These are phyloP conservation scores for Diadegma fenestrale DNA, from an alignment of 2,888 invertebrate genomes.

Conservation along the genomic window DNA sequence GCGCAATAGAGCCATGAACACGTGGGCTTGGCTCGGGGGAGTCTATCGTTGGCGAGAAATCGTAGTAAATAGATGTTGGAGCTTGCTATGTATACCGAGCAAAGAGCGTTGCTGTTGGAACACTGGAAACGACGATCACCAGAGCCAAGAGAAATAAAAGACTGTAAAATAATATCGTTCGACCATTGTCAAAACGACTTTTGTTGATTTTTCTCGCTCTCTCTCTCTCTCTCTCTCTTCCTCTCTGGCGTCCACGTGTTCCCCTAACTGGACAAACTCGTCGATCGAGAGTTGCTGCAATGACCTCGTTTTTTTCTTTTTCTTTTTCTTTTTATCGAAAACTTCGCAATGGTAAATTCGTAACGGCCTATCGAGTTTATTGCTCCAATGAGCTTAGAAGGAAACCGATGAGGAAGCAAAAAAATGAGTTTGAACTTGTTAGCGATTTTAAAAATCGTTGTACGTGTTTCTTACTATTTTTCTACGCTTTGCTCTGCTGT, in stretches of 20 bases:
- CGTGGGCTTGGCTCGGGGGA: slow-evolving; percentile 60
- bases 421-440: background rate
- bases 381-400: background rate
- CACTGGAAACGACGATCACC: slow-evolving; percentile 66
- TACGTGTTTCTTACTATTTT: background rate
- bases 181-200: slow-evolving; percentile 30
- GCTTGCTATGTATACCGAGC: background rate
- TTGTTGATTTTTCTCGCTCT: slow-evolving; percentile 10
- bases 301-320: slow-evolving; percentile 27
- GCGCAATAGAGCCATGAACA: slow-evolving; percentile 64
- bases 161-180: slow-evolving; percentile 39
- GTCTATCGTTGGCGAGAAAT: slow-evolving; percentile 72
- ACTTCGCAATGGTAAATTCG: slow-evolving; percentile 24
- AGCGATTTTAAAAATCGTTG: background rate
- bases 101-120: slow-evolving; percentile 62
- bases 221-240: background rate
- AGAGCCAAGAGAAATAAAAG: slow-evolving; percentile 42
- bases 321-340: background rate
- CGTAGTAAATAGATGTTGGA: slow-evolving; percentile 75
- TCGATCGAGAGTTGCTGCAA: slow-evolving; percentile 6
- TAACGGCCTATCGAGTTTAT: slow-evolving; percentile 15
- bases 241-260: background rate
- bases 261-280: slow-evolving; percentile 24
- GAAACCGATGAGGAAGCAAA: background rate
- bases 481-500: background rate